Percentiles rank a stretch among this genome's conserved stretches.
Conservation (phyloP, 2,797 vertebrate species). For the Morus bassanus region DNA sequence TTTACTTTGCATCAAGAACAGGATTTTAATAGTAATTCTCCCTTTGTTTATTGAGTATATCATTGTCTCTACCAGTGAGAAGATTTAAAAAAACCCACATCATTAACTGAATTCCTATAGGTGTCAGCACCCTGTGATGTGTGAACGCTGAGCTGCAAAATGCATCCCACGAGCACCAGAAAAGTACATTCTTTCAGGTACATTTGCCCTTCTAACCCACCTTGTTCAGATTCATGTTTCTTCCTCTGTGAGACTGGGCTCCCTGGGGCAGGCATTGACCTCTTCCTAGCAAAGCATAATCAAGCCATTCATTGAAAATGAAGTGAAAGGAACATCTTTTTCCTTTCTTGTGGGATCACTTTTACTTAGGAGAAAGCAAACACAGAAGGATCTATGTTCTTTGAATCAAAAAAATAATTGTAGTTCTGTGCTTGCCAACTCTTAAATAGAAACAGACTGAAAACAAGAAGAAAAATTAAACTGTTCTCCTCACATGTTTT, state of each 20-base stretch:
- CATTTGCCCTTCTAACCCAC: neutral
- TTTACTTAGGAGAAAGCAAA: neutral
- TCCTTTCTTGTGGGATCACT: neutral
- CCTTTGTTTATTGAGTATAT: neutral
- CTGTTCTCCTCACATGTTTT: neutral
- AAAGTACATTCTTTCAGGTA: neutral
- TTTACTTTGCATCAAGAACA: neutral
- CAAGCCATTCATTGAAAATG: neutral
- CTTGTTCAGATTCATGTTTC: constrained; percentile 13
- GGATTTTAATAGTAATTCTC: neutral
- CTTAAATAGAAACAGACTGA: constrained; percentile 19
- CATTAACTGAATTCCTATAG: neutral
- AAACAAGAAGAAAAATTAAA: neutral
- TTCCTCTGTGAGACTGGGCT: neutral
- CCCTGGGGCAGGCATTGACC: neutral
- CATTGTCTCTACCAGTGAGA: neutral
- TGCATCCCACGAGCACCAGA: neutral
- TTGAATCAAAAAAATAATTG: neutral
- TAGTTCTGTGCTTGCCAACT: neutral
- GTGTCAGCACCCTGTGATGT: neutral
- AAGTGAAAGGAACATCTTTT: neutral
- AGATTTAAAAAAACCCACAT: neutral
- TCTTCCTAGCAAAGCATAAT: neutral
- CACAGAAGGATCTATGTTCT: neutral
- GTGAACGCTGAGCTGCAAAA: constrained; percentile 5